Conservation (phyloP, 2,888 invertebrate species). For the Actias luna region DNA sequence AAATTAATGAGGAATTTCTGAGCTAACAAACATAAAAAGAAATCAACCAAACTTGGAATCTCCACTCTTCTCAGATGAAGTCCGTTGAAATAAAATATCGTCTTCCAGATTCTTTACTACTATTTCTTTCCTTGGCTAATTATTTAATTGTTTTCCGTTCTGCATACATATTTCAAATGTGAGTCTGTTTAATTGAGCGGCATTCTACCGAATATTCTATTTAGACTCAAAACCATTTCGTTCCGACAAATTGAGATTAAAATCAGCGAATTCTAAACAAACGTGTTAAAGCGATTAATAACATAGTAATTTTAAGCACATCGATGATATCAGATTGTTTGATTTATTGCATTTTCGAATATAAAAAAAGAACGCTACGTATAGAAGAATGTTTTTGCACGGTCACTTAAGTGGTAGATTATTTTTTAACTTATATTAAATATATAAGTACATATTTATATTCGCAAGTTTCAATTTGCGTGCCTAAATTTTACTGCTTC, state of each 20-base stretch:
- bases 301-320: neutral
- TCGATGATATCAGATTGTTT: conserved; percentile 1
- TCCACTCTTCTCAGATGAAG: too few species aligned
- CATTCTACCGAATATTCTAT: neutral
- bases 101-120: too few species aligned
- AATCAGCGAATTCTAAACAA: neutral
- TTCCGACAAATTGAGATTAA: neutral
- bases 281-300: neutral
- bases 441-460: neutral
- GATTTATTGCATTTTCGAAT: neutral
- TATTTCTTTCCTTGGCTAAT: too few species aligned
- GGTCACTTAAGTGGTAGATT: neutral
- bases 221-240: neutral
- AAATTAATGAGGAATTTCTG: too few species aligned
- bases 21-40: too few species aligned
- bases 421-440: neutral
- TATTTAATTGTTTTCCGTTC: neutral
- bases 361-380: neutral
- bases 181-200: neutral
- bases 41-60: too few species aligned
- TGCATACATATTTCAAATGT: neutral
- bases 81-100: too few species aligned
- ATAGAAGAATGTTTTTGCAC: neutral
- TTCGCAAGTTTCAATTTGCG: neutral
- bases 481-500: neutral